These are phyloP conservation scores for Phyto melanocephala DNA, from an alignment of 2,888 invertebrate species.

Conservation along the genomic window DNA sequence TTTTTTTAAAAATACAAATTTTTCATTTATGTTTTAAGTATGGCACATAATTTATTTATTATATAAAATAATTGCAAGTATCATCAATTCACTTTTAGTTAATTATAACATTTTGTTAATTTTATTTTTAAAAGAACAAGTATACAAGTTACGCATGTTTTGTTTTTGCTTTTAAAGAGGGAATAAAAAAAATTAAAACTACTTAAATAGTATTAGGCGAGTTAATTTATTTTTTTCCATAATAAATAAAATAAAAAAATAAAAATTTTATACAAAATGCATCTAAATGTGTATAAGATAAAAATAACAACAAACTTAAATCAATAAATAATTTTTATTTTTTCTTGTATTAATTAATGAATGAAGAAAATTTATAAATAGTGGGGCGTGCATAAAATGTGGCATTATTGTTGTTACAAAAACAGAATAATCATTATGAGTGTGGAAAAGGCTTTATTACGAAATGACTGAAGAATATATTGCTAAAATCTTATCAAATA, in stretches of 20 bases:
- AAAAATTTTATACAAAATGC: neutral
- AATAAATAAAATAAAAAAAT: neutral
- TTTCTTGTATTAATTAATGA: slow-evolving; percentile 2
- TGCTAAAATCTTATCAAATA: no score
- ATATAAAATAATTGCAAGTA: slow-evolving; percentile 62
- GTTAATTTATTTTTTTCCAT: no score
- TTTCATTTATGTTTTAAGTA: slow-evolving; percentile 44
- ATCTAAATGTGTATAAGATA: slow-evolving; percentile 14
- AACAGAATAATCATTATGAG: no score
- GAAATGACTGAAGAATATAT: no score
- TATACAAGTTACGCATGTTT: slow-evolving; percentile 24
- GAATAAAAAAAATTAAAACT: slow-evolving; percentile 24
- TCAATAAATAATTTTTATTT: neutral
- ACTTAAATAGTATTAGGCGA: slow-evolving; percentile 28
- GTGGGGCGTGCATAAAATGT: neutral
- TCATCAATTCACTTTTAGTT: slow-evolving; percentile 48
- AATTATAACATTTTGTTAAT: slow-evolving; percentile 46
- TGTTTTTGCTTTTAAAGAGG: slow-evolving; percentile 31
- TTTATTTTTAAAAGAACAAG: slow-evolving; percentile 37
- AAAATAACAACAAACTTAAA: slow-evolving; percentile 52
- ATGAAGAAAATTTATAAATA: neutral
- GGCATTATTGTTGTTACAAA: neutral
- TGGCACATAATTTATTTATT: slow-evolving; percentile 63
- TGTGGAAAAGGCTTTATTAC: no score
- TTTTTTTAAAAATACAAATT: slow-evolving; percentile 30